A percentile compares a stretch with the other conserved stretches of the same genome.
These are phyloP conservation scores for Callipepla californica DNA, from an alignment of 2,113 vertebrate species.

Conservation along the genomic window DNA sequence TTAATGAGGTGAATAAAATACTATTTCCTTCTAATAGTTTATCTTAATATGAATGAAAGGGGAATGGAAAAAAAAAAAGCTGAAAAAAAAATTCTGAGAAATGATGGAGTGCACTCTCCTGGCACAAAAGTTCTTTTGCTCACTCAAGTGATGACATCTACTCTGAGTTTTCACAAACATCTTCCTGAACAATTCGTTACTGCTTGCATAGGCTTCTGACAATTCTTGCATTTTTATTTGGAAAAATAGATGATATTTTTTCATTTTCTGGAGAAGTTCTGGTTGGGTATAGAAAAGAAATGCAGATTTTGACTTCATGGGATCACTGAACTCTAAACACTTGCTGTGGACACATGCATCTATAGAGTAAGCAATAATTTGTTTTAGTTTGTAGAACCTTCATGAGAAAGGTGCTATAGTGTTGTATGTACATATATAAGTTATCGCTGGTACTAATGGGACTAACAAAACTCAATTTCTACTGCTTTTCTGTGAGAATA, in stretches of 20 bases:
- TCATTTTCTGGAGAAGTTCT: background rate
- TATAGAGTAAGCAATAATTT: background rate
- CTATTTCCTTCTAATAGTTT: conserved; percentile 9
- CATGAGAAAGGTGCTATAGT: background rate
- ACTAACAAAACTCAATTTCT: background rate
- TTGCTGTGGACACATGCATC: background rate
- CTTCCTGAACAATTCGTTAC: background rate
- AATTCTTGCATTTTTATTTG: background rate
- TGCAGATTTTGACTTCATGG: background rate
- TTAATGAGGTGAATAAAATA: conserved; percentile 5
- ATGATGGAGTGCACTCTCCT: background rate
- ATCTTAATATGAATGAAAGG: background rate
- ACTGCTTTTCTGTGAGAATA: background rate
- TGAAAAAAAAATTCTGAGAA: conserved; percentile 10
- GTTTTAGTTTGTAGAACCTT: background rate
- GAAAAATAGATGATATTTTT: background rate
- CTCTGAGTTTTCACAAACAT: background rate
- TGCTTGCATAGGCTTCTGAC: background rate
- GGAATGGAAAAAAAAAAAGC: background rate
- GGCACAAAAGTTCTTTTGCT: background rate
- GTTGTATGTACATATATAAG: background rate
- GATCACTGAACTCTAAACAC: background rate
- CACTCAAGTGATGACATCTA: background rate
- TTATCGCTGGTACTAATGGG: background rate
- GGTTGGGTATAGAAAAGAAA: background rate